These are phyloP conservation scores for Dipodomys merriami DNA, from an alignment of 2,113 vertebrate genomes.

Conservation along the genomic window DNA sequence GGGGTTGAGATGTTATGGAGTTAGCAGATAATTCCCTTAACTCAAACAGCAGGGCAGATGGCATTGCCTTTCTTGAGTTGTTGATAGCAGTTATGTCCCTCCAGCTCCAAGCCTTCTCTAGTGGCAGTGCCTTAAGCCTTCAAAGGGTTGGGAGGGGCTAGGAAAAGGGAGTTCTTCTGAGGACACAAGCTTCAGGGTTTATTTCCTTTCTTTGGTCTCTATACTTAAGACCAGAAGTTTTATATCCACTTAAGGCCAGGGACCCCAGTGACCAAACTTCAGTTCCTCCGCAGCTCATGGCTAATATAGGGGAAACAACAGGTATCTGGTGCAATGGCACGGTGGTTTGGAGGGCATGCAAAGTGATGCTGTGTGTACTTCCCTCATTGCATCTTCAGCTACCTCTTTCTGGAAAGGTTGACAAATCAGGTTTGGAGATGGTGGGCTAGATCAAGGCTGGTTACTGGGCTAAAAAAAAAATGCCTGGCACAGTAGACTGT, in stretches of 20 bases:
- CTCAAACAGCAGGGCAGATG: conserved; percentile 60
- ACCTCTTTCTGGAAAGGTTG: conserved; percentile 54
- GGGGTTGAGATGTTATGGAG: conserved; percentile 42
- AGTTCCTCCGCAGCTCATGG: conserved; percentile 23
- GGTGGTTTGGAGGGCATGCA: neutral
- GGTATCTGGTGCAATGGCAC: conserved; percentile 29
- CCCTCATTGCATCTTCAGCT: neutral
- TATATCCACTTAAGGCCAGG: neutral
- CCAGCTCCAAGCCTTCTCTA: neutral
- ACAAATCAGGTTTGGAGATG: conserved; percentile 30
- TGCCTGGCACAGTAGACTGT: neutral
- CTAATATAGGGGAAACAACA: conserved; percentile 20
- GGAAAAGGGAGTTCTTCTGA: conserved; percentile 44
- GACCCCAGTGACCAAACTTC: neutral
- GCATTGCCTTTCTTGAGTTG: conserved; percentile 28
- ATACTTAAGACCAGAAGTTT: conserved; percentile 25
- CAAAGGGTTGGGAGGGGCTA: conserved; percentile 46
- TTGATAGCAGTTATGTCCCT: conserved; percentile 53
- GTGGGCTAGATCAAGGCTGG: conserved; percentile 6
- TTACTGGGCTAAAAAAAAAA: neutral
- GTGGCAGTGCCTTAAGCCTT: conserved; percentile 55
- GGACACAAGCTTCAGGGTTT: conserved; percentile 25
- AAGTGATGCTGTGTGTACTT: neutral
- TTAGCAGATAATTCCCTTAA: conserved; percentile 47
- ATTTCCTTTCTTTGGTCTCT: neutral